Percentiles rank a stretch among this genome's conserved stretches.
phyloP scores from a whole-genome alignment of 2,113 vertebrate genomes.

The Lycocorax pyrrhopterus region DNA sequence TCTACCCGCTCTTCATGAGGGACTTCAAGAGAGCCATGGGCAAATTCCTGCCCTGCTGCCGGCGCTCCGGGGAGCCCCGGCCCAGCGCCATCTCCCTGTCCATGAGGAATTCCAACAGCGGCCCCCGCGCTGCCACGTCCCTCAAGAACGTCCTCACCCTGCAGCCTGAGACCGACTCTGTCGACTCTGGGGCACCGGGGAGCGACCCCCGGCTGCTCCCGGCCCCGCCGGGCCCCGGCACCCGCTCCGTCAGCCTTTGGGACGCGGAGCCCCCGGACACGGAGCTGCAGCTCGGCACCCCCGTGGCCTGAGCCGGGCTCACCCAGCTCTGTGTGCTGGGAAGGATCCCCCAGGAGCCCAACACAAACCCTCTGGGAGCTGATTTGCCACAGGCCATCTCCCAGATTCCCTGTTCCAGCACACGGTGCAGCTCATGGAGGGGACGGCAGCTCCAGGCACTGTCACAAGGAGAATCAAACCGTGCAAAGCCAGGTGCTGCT shows the following conservation, averaged over 20 bases:
- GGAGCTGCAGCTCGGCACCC: constrained; percentile 71
- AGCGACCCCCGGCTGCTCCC: neutral
- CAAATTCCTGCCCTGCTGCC: constrained; percentile 84
- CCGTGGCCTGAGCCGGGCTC: constrained; percentile 65
- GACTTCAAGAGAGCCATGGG: constrained; percentile 95
- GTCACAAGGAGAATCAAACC: neutral
- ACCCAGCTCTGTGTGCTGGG: rapidly evolving
- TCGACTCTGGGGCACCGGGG: constrained; percentile 66
- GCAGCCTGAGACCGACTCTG: constrained; percentile 70
- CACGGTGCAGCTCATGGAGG: neutral
- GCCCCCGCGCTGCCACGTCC: constrained; percentile 51
- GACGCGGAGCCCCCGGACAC: constrained; percentile 55
- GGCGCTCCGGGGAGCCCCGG: constrained; percentile 56
- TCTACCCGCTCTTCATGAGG: constrained; percentile 96
- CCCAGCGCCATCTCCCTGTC: constrained; percentile 85
- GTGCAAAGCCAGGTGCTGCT: neutral
- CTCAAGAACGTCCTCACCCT: constrained; percentile 69
- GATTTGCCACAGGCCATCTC: neutral
- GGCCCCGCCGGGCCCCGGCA: neutral
- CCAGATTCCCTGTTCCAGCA: rapidly evolving
- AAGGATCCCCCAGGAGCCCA: neutral
- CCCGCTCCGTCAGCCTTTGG: constrained; percentile 71
- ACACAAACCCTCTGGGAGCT: rapidly evolving
- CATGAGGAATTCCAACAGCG: constrained; percentile 87
- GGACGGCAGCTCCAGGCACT: rapidly evolving